These are phyloP conservation scores for Drosophila pachea DNA, from an alignment of 1,140 invertebrate species.

Conservation along the genomic window DNA sequence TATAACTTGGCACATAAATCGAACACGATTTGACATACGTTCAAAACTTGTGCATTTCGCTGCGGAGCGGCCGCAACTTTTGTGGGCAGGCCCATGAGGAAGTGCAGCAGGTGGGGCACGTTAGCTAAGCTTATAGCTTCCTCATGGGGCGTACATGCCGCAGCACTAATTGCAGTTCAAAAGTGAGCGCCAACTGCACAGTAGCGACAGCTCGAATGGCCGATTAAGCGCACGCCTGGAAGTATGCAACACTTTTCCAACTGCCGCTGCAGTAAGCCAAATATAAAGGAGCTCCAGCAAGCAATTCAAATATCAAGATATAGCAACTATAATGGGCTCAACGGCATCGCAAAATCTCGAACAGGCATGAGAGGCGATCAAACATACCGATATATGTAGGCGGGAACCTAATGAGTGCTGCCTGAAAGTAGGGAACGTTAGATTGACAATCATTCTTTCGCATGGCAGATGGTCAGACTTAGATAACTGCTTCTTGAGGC, in stretches of 20 bases:
- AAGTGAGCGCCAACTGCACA: slow-evolving; percentile 26
- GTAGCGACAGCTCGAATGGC: no score
- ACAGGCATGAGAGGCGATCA: no score
- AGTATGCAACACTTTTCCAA: slow-evolving; percentile 3
- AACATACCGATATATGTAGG: no score
- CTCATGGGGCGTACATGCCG: slow-evolving; percentile 58
- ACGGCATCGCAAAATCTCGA: no score
- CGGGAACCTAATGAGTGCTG: neutral
- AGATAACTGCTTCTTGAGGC: no score
- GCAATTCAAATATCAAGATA: no score
- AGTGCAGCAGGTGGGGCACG: slow-evolving; percentile 56
- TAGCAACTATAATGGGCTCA: no score
- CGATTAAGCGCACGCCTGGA: slow-evolving; percentile 14
- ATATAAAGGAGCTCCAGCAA: no score
- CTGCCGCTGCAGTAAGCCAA: no score
- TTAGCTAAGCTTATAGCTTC: slow-evolving; percentile 40
- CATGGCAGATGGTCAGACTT: no score
- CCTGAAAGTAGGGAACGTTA: neutral
- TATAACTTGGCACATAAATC: slow-evolving; percentile 56
- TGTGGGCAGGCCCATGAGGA: slow-evolving; percentile 54
- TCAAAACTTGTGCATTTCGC: slow-evolving; percentile 22
- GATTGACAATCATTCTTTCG: no score
- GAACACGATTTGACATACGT: slow-evolving; percentile 31
- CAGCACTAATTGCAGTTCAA: slow-evolving; percentile 33
- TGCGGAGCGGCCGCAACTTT: slow-evolving; percentile 12